Evolutionary conservation across 2,888 invertebrate genomes (phyloP), one percentile per base, ranked within the genome.

Genomic region (Noctua pronuba): DNA sequence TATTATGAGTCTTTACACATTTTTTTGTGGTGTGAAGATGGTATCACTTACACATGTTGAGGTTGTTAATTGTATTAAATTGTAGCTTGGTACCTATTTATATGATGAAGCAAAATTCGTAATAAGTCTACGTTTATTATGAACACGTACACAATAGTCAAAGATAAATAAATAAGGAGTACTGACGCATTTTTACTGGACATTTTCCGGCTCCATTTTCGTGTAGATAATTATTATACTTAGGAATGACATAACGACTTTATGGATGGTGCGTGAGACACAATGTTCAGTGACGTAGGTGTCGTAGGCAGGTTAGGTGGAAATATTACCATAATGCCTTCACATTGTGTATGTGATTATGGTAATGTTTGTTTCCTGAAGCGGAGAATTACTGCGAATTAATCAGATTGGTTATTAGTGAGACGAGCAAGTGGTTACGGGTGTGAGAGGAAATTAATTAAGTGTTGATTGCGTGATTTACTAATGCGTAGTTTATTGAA

Each of bases 181-280:
- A 83, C 83, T 91, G 89, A 86, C 86, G 88, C 86, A 88, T 80
- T 80, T 86, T 71, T 62, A n/a, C 73, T 13, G 7, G 71, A 87
- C 83, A 90, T 91, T 92, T 92, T 91, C 88, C 88, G 87, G 79
- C 86, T 82, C 81, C 77, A 79, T 90, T 91, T 89, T 73, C 82
- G 85, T 75, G 68, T 83, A 73, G 79, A 21, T 65, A 65, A 8
- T 41, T n/a, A 64, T 86, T 89, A 92, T 90, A 91, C 91, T 91
- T 91, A 90, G 89, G 85, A 86, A 89, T 94, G 92, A 93, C 93
- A 93, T 94, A 94, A 85, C 35, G 92, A 80, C 65, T 10, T 16
- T 66, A 44, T 83, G 82, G 77, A 85, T 89, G 88, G 85, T 79
- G 81, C 88, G 90, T 91, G 28, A 90, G 87, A 89, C 89, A 91